Evolutionary conservation across 2,113 vertebrate genomes (phyloP).

Genomic region (Solea solea): DNA sequence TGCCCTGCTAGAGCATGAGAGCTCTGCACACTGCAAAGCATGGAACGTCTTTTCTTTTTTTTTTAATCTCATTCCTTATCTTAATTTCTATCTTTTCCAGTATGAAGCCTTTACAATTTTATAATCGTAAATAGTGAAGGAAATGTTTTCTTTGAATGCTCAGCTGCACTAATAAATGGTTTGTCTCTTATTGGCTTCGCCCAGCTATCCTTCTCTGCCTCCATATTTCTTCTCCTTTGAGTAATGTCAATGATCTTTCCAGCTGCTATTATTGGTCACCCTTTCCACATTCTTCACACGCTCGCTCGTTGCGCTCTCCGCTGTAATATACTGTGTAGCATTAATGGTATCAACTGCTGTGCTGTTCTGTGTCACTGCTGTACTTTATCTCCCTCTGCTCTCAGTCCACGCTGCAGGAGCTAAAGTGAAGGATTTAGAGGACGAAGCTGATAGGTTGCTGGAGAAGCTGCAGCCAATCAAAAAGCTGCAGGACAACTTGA

Average conservation of each 20-base stretch:
- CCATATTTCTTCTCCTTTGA: slow-evolving; percentile 23
- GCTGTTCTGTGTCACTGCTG: slow-evolving; percentile 20
- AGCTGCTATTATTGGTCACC: slow-evolving; percentile 39
- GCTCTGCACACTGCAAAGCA: slow-evolving; percentile 58
- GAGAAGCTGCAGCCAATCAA: slow-evolving; percentile 96
- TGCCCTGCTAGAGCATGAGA: slow-evolving; percentile 61
- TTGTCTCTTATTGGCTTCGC: slow-evolving; percentile 37
- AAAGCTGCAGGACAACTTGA: slow-evolving; percentile 93
- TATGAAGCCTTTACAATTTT: slow-evolving; percentile 19
- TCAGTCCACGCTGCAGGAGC: slow-evolving; percentile 93
- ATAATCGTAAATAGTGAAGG: slow-evolving; percentile 11
- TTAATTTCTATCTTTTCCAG: slow-evolving; percentile 12
- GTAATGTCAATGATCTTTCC: slow-evolving; percentile 30
- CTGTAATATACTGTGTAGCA: neutral
- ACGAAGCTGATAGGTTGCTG: slow-evolving; percentile 91
- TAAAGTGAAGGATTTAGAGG: slow-evolving; percentile 91
- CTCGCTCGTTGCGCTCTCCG: slow-evolving; percentile 24
- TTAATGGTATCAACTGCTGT: neutral
- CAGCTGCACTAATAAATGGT: slow-evolving; percentile 62
- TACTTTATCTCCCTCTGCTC: slow-evolving; percentile 26
- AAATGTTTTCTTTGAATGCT: slow-evolving; percentile 47
- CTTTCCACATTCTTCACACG: slow-evolving; percentile 16
- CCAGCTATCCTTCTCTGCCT: slow-evolving; percentile 17
- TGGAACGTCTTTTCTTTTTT: slow-evolving; percentile 14
- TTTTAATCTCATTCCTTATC: slow-evolving; percentile 10